Base-by-base conservation (phyloP, 2,113 vertebrate genomes). In the Chaetodon trifascialis region DNA sequence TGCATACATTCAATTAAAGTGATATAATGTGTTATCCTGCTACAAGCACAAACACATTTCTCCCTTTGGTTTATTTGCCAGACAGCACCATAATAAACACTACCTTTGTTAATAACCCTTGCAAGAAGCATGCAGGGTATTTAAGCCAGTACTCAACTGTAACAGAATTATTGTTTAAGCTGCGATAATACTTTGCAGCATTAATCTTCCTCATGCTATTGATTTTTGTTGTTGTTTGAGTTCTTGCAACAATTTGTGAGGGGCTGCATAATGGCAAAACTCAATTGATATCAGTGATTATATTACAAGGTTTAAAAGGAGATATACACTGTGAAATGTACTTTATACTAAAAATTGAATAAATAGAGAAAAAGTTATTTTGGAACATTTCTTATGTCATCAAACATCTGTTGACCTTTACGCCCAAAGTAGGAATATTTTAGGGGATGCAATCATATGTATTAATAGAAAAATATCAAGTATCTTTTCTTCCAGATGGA, bases 151-250 rank as follows among this genome's bases (percentile, higher is more conserved):
- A 21, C 71, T 86, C 74, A 62, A 72, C 80, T 72, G 67, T 73
- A 87, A 88, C 79, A 80, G 70, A 88, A 84, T 87, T 77, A 85
- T 81, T 83, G 73, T 89, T 89, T 81, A 87, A 91, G 76, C 75
- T 58, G 51, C 77, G 55, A 74, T 44, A 11, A 46, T n/a, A 42
- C 76, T 82, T 58, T 34, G 10, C 25, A 56, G 58, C 69, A 86
- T 91, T 80, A 55, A 70, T 91, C 71, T 87, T 85, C 47, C 59
- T 71, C 4, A 12, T 10, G 1, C 30, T 81, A 85, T 86, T 89
- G 85, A 88, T 77, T 88, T 88, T 47, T 62, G 21, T 65, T 79
- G 73, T 79, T 25, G 42, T 83, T 83, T 85, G 42, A 76, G 76
- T 63, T 82, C 2, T 66, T 77, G 64, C 60, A 69, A 52, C 79